These are phyloP conservation scores for Ophraella communa DNA, from an alignment of 2,888 invertebrate genomes.

Conservation along the genomic window DNA sequence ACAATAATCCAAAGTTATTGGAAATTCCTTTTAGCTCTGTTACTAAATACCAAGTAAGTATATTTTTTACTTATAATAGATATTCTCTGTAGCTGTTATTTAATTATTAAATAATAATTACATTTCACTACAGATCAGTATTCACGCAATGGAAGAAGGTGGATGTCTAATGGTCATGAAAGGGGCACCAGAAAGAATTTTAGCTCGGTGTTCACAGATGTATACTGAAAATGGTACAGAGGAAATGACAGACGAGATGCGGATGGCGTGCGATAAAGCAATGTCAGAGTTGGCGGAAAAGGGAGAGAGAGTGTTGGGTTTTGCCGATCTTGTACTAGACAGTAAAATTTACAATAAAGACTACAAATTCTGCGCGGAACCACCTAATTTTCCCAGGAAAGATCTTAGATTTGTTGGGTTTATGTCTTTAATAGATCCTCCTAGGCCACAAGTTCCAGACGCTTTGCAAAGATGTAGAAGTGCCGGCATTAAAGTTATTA, in stretches of 20 bases:
- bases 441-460: slow-evolving; percentile 69
- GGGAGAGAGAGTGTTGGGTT: slow-evolving; percentile 78
- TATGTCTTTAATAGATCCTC: slow-evolving; percentile 71
- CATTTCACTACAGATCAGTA: slow-evolving; percentile 60
- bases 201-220: slow-evolving; percentile 72
- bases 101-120: not conserved
- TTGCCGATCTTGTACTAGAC: slow-evolving; percentile 74
- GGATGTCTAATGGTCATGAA: slow-evolving; percentile 73
- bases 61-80: no score
- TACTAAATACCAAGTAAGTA: slow-evolving; percentile 70
- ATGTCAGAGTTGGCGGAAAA: slow-evolving; percentile 79
- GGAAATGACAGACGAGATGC: slow-evolving; percentile 63
- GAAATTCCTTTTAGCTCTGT: slow-evolving; percentile 75
- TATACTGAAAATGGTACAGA: slow-evolving; percentile 64
- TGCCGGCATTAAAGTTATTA: slow-evolving; percentile 81
- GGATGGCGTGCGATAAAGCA: slow-evolving; percentile 68
- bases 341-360: slow-evolving; percentile 61
- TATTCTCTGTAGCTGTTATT: no score
- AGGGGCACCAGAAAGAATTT: slow-evolving; percentile 76
- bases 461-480: slow-evolving; percentile 73
- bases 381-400: slow-evolving; percentile 73
- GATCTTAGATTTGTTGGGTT: slow-evolving; percentile 70
- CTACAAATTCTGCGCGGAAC: slow-evolving; percentile 67
- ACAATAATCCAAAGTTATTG: slow-evolving; percentile 64
- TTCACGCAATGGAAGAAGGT: slow-evolving; percentile 67